phyloP scores from a whole-genome alignment of 2,888 invertebrate genomes.

The Pomacea canaliculata region DNA sequence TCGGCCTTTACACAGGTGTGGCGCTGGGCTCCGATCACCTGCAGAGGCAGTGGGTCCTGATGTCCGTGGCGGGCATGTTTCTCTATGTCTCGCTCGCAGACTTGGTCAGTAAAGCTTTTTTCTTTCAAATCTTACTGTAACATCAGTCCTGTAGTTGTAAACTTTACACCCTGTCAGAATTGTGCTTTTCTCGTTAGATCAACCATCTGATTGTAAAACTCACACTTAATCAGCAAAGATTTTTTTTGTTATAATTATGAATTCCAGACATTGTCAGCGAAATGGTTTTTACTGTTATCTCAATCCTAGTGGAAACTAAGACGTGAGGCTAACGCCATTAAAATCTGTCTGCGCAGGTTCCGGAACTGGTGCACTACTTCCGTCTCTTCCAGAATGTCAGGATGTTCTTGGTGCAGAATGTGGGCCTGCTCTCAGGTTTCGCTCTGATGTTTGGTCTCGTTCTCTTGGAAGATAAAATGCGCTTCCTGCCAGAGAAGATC shows the following conservation, averaged over 20 bases:
- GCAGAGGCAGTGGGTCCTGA: constrained; percentile 69
- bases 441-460: constrained; percentile 9
- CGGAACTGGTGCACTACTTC: constrained; percentile 30
- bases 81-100: constrained; percentile 72
- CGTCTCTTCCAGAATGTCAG: not conserved
- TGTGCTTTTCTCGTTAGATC: too few relatives aligned
- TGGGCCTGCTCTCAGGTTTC: constrained; percentile 9
- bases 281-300: too few relatives aligned
- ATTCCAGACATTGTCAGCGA: too few relatives aligned
- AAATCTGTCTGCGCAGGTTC: constrained; percentile 14
- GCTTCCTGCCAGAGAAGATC: not conserved
- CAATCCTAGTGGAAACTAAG: too few relatives aligned
- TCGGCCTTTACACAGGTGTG: constrained; percentile 71
- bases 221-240: too few relatives aligned
- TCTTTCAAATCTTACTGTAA: not conserved
- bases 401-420: constrained; percentile 9
- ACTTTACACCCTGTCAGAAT: too few relatives aligned
- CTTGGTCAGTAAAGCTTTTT: constrained; percentile 64
- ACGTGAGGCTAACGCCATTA: too few relatives aligned
- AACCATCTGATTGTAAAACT: too few relatives aligned
- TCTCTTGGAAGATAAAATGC: constrained; percentile 9
- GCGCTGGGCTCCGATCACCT: constrained; percentile 55
- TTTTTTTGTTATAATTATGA: too few relatives aligned
- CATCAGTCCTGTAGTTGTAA: too few relatives aligned
- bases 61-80: constrained; percentile 72